Conservation (phyloP, 2,888 invertebrate genomes). For the Sarcophaga carnaria region DNA sequence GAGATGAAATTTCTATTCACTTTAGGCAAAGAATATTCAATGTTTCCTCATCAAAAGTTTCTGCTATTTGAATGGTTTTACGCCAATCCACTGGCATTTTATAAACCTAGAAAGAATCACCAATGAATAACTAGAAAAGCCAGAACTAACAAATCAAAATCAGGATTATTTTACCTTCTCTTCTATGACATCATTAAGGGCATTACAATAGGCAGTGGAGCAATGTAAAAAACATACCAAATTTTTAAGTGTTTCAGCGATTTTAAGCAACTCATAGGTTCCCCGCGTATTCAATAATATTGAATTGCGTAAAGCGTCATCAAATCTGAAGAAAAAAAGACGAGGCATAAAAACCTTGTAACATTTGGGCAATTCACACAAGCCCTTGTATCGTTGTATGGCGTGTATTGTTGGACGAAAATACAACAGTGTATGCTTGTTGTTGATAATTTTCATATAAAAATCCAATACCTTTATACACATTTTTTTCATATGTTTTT, state of each 20-base stretch:
- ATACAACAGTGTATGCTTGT: too few relatives aligned
- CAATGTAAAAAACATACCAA: conserved; percentile 88
- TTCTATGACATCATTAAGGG: conserved; percentile 85
- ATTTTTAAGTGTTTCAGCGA: conserved; percentile 84
- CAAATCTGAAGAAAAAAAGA: conserved; percentile 84
- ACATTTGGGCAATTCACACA: too few relatives aligned
- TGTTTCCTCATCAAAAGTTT: conserved; percentile 83
- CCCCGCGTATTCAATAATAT: conserved; percentile 86
- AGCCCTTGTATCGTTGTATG: too few relatives aligned
- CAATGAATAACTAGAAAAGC: neutral
- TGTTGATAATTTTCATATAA: too few relatives aligned
- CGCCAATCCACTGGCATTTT: conserved; percentile 86
- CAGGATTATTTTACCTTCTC: conserved; percentile 84
- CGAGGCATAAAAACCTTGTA: too few relatives aligned
- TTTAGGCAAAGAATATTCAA: conserved; percentile 61
- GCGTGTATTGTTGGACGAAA: too few relatives aligned
- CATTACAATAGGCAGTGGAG: conserved; percentile 94
- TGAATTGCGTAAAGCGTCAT: conserved; percentile 88
- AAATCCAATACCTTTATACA: too few relatives aligned
- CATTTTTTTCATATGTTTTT: too few relatives aligned
- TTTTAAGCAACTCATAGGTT: conserved; percentile 85
- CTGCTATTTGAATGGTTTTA: conserved; percentile 86
- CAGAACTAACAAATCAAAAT: conserved; percentile 75
- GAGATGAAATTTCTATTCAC: conserved; percentile 12
- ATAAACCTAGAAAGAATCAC: conserved; percentile 72